Conservation (phyloP, 2,797 vertebrate species). For the Threskiornis aethiopicus region DNA sequence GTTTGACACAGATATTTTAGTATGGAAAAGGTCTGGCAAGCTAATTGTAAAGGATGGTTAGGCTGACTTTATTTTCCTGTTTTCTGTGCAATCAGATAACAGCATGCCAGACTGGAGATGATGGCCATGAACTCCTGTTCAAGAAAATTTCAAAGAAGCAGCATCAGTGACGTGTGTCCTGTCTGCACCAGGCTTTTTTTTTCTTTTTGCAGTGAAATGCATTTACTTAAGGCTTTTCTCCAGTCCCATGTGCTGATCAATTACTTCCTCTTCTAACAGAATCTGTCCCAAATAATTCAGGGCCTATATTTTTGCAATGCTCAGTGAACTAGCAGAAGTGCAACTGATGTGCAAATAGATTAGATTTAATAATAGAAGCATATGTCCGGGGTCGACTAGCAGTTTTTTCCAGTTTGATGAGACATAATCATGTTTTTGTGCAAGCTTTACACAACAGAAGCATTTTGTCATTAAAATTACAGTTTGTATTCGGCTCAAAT, state of each 20-base stretch:
- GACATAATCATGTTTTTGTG: slow-evolving; percentile 49
- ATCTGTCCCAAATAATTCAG: background rate
- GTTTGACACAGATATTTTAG: background rate
- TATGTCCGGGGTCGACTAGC: background rate
- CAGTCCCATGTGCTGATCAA: background rate
- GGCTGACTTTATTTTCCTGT: background rate
- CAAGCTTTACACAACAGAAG: slow-evolving; percentile 37
- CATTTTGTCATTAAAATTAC: slow-evolving; percentile 58
- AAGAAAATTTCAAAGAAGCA: background rate
- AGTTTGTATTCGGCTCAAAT: slow-evolving; percentile 38
- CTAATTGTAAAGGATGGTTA: background rate
- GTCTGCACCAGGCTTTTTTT: background rate
- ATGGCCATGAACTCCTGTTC: background rate
- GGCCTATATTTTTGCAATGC: slow-evolving; percentile 1
- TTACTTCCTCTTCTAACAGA: slow-evolving; percentile 24
- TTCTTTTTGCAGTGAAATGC: background rate
- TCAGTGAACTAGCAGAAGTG: background rate
- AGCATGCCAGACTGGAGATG: background rate
- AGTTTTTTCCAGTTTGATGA: slow-evolving; percentile 31
- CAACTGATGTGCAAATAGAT: background rate
- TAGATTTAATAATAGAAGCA: slow-evolving; percentile 46
- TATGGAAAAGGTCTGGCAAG: background rate
- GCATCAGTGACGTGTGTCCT: background rate
- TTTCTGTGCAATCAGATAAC: background rate
- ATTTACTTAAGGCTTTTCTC: background rate